A percentile compares a stretch with the other conserved stretches of the same genome.
Evolutionary conservation across 2,797 vertebrate genomes (phyloP).

Genomic region (Hafferia zeledoni): DNA sequence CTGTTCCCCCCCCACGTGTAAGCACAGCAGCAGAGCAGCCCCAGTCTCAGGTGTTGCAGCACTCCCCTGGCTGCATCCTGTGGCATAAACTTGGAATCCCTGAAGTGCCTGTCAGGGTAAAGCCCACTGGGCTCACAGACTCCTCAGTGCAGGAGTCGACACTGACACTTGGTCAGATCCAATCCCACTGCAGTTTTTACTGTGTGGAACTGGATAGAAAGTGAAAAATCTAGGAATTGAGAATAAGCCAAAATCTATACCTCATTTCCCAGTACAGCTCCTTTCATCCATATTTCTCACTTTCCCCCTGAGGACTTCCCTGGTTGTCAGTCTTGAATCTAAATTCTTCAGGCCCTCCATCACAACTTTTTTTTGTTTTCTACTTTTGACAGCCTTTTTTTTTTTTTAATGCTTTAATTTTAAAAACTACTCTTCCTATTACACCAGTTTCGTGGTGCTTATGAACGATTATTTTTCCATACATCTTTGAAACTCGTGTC

Average conservation of each 20-base stretch:
- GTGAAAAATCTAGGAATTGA: neutral
- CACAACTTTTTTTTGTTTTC: neutral
- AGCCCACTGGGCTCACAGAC: neutral
- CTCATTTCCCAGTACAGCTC: neutral
- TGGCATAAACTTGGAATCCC: neutral
- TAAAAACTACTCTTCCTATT: neutral
- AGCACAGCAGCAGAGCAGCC: neutral
- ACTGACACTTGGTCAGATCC: neutral
- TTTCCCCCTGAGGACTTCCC: neutral
- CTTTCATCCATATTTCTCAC: neutral
- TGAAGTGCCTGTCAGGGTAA: neutral
- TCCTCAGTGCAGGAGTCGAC: neutral
- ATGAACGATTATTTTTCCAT: neutral
- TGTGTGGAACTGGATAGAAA: neutral
- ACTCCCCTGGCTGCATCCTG: neutral
- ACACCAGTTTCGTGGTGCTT: neutral
- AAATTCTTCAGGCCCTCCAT: neutral
- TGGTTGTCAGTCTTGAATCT: neutral
- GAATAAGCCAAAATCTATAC: neutral
- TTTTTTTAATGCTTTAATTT: neutral
- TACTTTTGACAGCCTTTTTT: neutral
- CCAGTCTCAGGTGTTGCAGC: neutral
- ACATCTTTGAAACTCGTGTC: neutral
- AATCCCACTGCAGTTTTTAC: neutral
- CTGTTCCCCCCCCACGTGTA: too few relatives aligned